Conservation (phyloP, 2,797 vertebrate genomes). For the Synaphobranchus kaupii region DNA sequence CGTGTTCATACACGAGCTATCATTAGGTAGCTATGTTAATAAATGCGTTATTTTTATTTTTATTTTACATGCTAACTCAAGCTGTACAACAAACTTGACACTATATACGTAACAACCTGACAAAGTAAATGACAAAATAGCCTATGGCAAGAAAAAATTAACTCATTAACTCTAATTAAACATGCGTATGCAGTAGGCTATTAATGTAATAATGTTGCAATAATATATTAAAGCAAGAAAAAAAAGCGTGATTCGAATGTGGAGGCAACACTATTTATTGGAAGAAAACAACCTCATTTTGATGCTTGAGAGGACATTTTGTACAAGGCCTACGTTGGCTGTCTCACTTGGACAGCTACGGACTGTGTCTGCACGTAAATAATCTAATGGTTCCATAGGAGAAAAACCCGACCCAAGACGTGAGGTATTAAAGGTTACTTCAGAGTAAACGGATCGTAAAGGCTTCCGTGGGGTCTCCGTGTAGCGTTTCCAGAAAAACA, state of each 20-base stretch:
- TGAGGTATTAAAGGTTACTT: background rate
- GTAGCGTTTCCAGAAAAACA: background rate
- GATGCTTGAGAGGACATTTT: background rate
- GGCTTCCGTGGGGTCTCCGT: background rate
- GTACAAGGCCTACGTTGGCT: background rate
- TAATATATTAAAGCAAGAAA: background rate
- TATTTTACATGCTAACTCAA: background rate
- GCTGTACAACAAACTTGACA: background rate
- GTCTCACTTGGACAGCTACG: background rate
- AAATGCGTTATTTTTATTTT: background rate
- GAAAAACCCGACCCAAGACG: background rate
- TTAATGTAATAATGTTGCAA: background rate
- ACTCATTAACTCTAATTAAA: background rate
- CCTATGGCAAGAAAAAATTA: background rate
- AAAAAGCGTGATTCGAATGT: background rate
- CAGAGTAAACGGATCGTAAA: conserved; percentile 8
- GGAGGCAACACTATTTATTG: background rate
- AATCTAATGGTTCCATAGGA: background rate
- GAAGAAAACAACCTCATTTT: background rate
- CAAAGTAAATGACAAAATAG: background rate
- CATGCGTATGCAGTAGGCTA: background rate
- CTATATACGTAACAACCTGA: background rate
- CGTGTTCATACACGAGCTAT: background rate
- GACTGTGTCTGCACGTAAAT: background rate
- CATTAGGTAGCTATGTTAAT: background rate